phyloP scores from a whole-genome alignment of 2,797 vertebrate genomes.

The Zenarchopterus dispar region DNA sequence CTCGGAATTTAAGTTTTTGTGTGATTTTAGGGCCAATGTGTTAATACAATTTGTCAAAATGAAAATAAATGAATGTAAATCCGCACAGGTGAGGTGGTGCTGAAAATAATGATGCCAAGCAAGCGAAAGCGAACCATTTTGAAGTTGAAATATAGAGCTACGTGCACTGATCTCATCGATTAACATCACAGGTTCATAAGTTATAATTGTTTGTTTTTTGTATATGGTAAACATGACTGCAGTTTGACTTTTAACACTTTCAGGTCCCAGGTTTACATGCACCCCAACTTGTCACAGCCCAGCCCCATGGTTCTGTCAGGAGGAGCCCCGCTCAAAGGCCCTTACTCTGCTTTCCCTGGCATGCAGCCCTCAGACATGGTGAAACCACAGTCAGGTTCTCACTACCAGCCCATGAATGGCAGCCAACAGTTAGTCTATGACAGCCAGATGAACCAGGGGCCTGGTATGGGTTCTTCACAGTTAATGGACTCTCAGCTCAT shows the following conservation, averaged over 20 bases:
- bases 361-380: conserved; percentile 98
- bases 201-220: not conserved
- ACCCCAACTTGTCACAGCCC: conserved; percentile 95
- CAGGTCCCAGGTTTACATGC: conserved; percentile 99
- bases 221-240: not conserved
- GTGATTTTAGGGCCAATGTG: no score
- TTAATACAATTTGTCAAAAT: no score
- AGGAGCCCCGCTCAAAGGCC: conserved; percentile 92
- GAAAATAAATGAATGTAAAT: no score
- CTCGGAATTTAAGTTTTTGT: no score
- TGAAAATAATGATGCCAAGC: no score
- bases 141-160: no score
- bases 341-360: conserved; percentile 93
- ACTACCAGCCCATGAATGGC: conserved; percentile 96
- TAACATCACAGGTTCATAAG: not conserved
- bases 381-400: conserved; percentile 93
- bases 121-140: no score
- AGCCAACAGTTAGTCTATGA: conserved; percentile 95
- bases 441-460: conserved; percentile 90
- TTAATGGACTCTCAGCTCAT: conserved; percentile 98
- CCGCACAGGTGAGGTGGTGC: no score
- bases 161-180: not conserved
- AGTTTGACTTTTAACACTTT: not conserved
- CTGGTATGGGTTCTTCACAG: conserved; percentile 93
- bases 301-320: conserved; percentile 96